Evolutionary conservation across 1,140 invertebrate species (phyloP), one percentile per base, ranked within the genome.

Genomic region (Dufourea novaeangliae): DNA sequence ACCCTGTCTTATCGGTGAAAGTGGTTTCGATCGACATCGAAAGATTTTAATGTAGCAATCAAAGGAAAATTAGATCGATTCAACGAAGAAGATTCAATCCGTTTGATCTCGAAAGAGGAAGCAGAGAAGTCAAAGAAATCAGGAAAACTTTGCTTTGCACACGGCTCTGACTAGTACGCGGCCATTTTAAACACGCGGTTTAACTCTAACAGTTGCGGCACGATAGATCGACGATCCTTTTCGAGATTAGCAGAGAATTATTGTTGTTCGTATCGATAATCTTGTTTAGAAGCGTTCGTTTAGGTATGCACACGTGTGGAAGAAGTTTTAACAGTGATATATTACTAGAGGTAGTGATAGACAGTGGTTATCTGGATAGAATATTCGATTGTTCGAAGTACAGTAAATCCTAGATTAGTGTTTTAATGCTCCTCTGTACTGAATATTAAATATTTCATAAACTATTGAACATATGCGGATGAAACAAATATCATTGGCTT

Each of bases 131-230:
- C 54, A 7, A 57, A 27, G 27, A 57, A 57, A 57, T 44, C 27
- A 44, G 54, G n/a, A n/a, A 71, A 61, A 61, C 68, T 71, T 71
- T 59, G n/a, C 68, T n/a, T 25, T 20, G 27, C 11, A 1, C 57
- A 29, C 20, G 5, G 57, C 27, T 44, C 27, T 12, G 20, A 29
- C 6, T 37, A 22, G 12, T 17, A 17, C 66, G 34, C 17, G 6
- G 20, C 54, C 20, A 17, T 39, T 6, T 37, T 69, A 34, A 39
- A 39, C 29, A 39, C 20, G n/a, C 25, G 25, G 22, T 14, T 39
- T n/a, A n/a, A n/a, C 14, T 14, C 50, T 52, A 52, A 20, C 50
- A 25, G 3, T 12, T 25, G 50, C 25, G 7, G n/a, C 50, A 52
- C 50, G 50, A 22, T 52, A 22, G 50, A 7, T 37, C 34, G 29